Evolutionary conservation across 2,113 vertebrate genomes (phyloP).

Genomic region (Phoxinus phoxinus): DNA sequence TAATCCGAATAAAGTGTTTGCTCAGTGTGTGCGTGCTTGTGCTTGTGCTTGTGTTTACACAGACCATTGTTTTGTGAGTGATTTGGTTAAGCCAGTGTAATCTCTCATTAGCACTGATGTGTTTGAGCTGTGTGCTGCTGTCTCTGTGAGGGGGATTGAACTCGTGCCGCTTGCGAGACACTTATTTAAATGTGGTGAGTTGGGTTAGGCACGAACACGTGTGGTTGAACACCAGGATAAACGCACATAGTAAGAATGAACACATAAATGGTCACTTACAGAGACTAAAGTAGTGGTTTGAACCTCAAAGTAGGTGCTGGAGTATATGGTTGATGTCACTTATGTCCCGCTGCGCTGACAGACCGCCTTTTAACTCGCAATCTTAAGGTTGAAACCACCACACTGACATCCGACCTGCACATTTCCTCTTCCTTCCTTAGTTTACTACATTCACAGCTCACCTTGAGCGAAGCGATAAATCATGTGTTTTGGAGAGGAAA

Average conservation of each 20-base stretch:
- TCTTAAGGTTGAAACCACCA: constrained; percentile 9
- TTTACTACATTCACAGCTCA: not conserved
- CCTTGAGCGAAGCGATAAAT: not conserved
- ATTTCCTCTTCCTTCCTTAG: constrained; percentile 15
- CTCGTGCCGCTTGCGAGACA: constrained; percentile 1
- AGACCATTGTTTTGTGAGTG: constrained; percentile 56
- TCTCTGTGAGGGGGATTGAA: constrained; percentile 50
- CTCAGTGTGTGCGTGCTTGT: constrained; percentile 42
- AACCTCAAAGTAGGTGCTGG: not conserved
- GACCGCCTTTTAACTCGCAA: not conserved
- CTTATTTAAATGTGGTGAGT: not conserved
- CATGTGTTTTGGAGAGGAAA: not conserved
- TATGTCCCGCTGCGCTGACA: constrained; percentile 4
- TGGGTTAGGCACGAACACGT: not conserved
- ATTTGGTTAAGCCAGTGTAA: constrained; percentile 65
- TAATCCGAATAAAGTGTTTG: constrained; percentile 50
- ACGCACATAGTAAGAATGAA: constrained; percentile 22
- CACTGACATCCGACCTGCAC: constrained; percentile 14
- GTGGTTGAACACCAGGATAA: constrained; percentile 33
- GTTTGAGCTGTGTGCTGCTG: constrained; percentile 58
- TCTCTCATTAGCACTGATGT: constrained; percentile 62
- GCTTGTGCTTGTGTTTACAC: constrained; percentile 7
- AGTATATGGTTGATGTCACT: constrained; percentile 20
- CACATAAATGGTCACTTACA: constrained; percentile 40
- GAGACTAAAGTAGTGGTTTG: constrained; percentile 5